These are phyloP conservation scores for Lonchura striata DNA, from an alignment of 2,113 vertebrate species.

Conservation along the genomic window DNA sequence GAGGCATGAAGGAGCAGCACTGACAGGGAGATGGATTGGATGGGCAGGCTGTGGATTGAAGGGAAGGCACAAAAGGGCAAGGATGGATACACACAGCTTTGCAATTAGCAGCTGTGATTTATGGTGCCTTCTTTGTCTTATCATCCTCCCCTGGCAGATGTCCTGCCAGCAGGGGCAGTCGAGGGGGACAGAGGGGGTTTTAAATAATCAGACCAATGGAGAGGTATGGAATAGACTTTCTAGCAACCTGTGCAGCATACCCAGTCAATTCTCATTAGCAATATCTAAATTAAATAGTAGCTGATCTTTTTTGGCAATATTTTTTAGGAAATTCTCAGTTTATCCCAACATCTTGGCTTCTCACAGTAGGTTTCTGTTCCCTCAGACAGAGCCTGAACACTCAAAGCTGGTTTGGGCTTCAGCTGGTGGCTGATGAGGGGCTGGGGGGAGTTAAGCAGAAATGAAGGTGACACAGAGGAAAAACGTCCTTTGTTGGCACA, in stretches of 20 bases:
- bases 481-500: not conserved
- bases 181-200: not conserved
- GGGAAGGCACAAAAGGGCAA: not conserved
- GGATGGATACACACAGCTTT: not conserved
- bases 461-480: fast-evolving
- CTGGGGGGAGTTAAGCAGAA: not conserved
- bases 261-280: not conserved
- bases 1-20: not conserved
- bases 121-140: conserved; percentile 4
- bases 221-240: not conserved
- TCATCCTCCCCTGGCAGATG: not conserved
- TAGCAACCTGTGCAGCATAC: not conserved
- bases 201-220: fast-evolving
- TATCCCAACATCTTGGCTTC: not conserved
- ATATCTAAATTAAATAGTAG: not conserved
- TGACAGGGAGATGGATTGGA: not conserved
- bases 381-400: not conserved
- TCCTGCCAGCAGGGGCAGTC: not conserved
- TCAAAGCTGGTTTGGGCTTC: not conserved
- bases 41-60: not conserved
- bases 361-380: not conserved
- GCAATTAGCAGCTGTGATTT: conserved; percentile 41
- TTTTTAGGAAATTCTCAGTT: not conserved
- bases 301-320: not conserved
- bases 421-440: not conserved